Evolutionary conservation across 2,888 invertebrate species (phyloP).

Genomic region (Gibbula magus): DNA sequence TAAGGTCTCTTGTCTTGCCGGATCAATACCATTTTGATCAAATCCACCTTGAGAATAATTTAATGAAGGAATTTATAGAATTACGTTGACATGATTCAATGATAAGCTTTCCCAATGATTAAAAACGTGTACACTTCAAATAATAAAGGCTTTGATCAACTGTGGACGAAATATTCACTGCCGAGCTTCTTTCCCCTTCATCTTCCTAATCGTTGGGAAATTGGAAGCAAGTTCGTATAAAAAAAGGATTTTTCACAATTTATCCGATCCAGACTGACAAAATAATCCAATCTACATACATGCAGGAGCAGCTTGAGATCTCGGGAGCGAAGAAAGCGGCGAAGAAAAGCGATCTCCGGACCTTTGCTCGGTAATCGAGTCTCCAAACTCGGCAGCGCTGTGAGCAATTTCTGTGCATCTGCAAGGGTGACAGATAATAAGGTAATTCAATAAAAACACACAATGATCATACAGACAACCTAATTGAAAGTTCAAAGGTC

Average conservation of each 20-base stretch:
- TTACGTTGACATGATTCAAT: no score
- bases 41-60: no score
- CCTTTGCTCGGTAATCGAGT: constrained; percentile 54
- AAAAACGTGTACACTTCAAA: no score
- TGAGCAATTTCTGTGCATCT: constrained; percentile 63
- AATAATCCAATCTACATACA: constrained; percentile 41
- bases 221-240: no score
- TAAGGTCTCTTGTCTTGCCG: no score
- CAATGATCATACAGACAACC: background rate
- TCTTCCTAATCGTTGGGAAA: no score
- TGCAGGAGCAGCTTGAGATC: constrained; percentile 62
- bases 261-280: background rate
- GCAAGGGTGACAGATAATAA: constrained; percentile 21
- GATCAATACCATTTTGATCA: no score
- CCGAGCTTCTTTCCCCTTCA: no score
- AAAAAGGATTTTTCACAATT: background rate
- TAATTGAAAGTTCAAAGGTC: background rate
- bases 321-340: constrained; percentile 59
- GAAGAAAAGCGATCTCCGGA: constrained; percentile 58
- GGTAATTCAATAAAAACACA: background rate
- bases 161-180: no score
- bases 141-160: no score
- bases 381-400: constrained; percentile 55
- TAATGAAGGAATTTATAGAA: no score
- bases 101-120: no score